Percentiles rank a stretch among this genome's conserved stretches.
These are phyloP conservation scores for Hippopotamyrus pictus DNA, from an alignment of 2,797 vertebrate species.

Conservation along the genomic window DNA sequence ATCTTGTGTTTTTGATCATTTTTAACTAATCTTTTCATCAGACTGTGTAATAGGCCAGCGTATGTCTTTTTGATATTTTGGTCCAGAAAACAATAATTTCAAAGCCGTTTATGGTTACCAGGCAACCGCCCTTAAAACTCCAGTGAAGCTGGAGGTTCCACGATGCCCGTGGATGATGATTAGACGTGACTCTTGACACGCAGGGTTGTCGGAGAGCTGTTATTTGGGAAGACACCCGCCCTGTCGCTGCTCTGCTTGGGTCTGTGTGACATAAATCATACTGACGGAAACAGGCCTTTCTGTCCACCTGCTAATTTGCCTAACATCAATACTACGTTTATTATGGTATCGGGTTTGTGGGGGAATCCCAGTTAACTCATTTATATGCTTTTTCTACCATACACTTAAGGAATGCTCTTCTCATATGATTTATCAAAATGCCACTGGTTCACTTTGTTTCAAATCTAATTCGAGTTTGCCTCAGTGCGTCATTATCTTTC, in stretches of 20 bases:
- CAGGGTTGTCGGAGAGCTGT: neutral
- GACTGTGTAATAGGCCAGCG: conserved; percentile 50
- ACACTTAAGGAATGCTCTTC: neutral
- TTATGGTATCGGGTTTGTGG: neutral
- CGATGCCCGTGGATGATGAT: neutral
- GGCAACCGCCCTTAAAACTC: conserved; percentile 68
- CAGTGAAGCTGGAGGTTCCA: conserved; percentile 51
- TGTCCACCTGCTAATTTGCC: neutral
- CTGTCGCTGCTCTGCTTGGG: neutral
- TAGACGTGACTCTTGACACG: neutral
- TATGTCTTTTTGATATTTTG: conserved; percentile 64
- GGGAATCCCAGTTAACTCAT: neutral
- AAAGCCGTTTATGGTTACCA: conserved; percentile 63
- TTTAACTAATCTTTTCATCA: conserved; percentile 50
- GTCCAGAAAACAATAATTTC: conserved; percentile 55
- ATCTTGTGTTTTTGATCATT: conserved; percentile 17
- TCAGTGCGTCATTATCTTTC: neutral
- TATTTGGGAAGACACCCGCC: conserved; percentile 6
- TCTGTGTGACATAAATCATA: neutral
- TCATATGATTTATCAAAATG: neutral
- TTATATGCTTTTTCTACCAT: neutral
- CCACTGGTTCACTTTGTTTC: neutral
- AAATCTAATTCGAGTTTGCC: neutral
- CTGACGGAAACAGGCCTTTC: neutral
- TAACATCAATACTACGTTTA: neutral